A percentile compares a stretch with the other conserved stretches of the same genome.
These are phyloP conservation scores for Haliclystus octoradiatus DNA, from an alignment of 30 jellyfish, hydroid and myxozoan species.

Conservation along the genomic window DNA sequence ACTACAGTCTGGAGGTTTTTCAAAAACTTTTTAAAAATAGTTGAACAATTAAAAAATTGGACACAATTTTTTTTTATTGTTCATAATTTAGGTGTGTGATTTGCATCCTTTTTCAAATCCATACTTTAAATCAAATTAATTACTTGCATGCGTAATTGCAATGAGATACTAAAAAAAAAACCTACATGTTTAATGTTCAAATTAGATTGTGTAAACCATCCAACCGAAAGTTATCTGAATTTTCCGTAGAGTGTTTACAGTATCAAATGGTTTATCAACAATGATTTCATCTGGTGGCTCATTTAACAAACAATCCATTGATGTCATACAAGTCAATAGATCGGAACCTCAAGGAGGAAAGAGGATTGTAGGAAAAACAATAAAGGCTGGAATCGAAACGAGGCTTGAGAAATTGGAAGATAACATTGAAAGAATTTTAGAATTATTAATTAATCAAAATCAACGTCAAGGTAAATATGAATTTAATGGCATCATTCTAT, in stretches of 20 bases:
- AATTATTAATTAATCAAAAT: constrained; percentile 45
- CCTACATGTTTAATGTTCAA: too few species aligned
- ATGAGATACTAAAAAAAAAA: too few species aligned
- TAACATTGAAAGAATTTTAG: constrained; percentile 48
- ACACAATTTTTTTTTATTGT: too few species aligned
- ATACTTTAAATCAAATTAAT: too few species aligned
- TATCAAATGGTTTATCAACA: background rate
- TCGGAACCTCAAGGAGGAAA: constrained; percentile 59
- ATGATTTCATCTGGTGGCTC: background rate
- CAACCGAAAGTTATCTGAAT: too few species aligned
- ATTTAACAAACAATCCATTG: background rate
- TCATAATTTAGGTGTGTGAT: too few species aligned
- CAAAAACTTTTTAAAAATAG: too few species aligned
- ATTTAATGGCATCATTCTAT: background rate
- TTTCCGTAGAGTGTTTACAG: background rate
- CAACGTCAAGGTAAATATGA: constrained; percentile 57
- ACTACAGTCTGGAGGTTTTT: too few species aligned
- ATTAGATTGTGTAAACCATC: too few species aligned
- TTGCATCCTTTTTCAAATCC: too few species aligned
- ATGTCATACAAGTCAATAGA: background rate
- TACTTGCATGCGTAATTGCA: too few species aligned
- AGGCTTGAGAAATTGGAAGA: constrained; percentile 51
- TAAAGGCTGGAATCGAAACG: constrained; percentile 41
- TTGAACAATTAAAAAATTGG: too few species aligned
- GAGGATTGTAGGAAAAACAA: constrained; percentile 14